A percentile compares a stretch with the other conserved stretches of the same genome.
Conservation (phyloP, 2,797 vertebrate genomes). For the Takifugu ocellatus region DNA sequence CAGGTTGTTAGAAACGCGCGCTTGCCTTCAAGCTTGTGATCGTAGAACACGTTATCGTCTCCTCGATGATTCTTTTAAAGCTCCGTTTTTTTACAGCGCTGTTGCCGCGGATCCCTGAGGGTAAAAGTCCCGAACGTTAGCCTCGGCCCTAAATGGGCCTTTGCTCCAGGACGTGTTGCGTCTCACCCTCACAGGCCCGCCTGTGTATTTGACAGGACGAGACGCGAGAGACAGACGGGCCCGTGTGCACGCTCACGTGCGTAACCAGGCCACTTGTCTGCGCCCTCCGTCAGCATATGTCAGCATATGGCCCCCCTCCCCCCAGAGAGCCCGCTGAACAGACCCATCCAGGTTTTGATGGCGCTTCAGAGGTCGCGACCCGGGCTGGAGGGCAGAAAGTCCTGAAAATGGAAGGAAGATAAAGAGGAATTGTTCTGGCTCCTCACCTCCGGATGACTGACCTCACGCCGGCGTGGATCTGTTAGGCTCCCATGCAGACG, state of each 20-base stretch:
- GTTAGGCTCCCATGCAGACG: constrained; percentile 3
- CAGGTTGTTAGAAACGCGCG: constrained; percentile 9
- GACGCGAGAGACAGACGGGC: constrained; percentile 14
- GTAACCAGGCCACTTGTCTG: constrained; percentile 35
- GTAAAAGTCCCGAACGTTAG: constrained; percentile 10
- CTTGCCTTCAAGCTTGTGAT: too few relatives aligned
- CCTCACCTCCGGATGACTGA: constrained; percentile 14
- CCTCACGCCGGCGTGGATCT: constrained; percentile 24
- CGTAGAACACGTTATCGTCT: constrained; percentile 2
- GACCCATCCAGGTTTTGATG: constrained; percentile 54
- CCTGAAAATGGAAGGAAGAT: background rate
- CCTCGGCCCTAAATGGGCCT: constrained; percentile 15
- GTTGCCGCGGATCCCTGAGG: constrained; percentile 12
- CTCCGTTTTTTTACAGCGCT: background rate
- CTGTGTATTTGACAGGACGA: constrained; percentile 29
- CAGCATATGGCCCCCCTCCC: constrained; percentile 57
- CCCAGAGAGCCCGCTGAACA: constrained; percentile 56
- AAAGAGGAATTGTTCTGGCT: background rate
- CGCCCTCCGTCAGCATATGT: constrained; percentile 53
- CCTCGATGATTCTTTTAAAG: constrained; percentile 7
- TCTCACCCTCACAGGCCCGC: constrained; percentile 6
- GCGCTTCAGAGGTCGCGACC: constrained; percentile 47
- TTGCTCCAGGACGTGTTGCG: constrained; percentile 1
- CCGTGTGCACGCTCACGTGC: constrained; percentile 18
- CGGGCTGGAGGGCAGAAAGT: constrained; percentile 20